Percentiles rank a stretch among this genome's conserved stretches.
Evolutionary conservation across 2,888 invertebrate genomes (phyloP).

Genomic region (Drosophila picticornis): DNA sequence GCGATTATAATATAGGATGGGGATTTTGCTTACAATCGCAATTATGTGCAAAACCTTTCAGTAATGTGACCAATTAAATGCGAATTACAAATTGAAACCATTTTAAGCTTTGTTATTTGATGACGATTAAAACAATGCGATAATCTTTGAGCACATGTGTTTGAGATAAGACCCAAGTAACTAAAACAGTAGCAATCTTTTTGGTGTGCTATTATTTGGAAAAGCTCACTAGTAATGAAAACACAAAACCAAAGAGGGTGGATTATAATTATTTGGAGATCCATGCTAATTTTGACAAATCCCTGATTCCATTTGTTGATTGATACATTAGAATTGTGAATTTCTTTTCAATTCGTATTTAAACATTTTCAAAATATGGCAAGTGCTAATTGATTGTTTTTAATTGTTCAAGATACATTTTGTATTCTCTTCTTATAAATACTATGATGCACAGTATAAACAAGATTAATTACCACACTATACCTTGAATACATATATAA

Average conservation of each 20-base stretch:
- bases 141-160: not conserved
- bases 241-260: too few relatives aligned
- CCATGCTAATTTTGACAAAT: not conserved
- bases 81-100: not conserved
- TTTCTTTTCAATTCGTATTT: not conserved
- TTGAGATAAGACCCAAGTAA: not conserved
- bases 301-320: not conserved
- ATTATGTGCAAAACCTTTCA: not conserved
- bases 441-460: not conserved
- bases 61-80: not conserved
- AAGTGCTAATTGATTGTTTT: not conserved
- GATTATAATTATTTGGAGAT: not conserved
- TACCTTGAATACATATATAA: not conserved
- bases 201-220: slow-evolving; percentile 14
- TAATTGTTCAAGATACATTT: not conserved
- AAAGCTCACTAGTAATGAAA: too few relatives aligned
- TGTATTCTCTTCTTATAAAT: not conserved
- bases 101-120: slow-evolving; percentile 1
- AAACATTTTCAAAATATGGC: not conserved
- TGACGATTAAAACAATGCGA: not conserved
- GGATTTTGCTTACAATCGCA: not conserved
- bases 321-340: not conserved
- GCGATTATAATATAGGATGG: not conserved
- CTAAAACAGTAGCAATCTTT: slow-evolving; percentile 24
- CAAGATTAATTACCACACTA: not conserved